Evolutionary conservation across 2,113 vertebrate genomes (phyloP), one percentile per base, ranked within the genome.

Genomic region (Rhagologus leucostigma): DNA sequence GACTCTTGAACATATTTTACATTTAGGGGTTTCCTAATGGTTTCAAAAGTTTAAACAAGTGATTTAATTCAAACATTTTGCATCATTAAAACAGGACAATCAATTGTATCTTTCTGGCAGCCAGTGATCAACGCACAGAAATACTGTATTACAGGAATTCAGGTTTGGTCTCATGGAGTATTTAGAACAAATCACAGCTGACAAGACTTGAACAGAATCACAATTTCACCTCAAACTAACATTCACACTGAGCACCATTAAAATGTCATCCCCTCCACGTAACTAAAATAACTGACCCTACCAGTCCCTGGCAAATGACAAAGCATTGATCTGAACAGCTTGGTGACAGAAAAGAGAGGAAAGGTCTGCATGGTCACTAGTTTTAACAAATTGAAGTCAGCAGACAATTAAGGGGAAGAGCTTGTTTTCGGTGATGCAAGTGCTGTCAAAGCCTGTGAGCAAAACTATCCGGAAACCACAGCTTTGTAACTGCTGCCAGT

Each of bases 381-480:
- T 75, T 87, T 35, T 55, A 56, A 52, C 32, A 79, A 63, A 50
- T 11, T 41, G 37, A 67, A 84, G 37, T 8, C 39, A 75, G 65
- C 24, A 71, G 29, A n/a, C 10, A 65, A 3, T 6, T 49, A 64
- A 71, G 47, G n/a, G 39, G 37, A 92, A 90, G 42, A 74, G 14
- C 16, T 77, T 53, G 11, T 56, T 88, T 67, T 65, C 65, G 67
- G 47, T 37, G 44, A 50, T 39, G 65, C 71, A 92, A 93, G 85
- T 10, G 3, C 44, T 56, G 62, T 41, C 62, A 88, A 65, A 88
- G 50, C 44, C 67, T 29, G 21, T 17, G 57, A 93, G 26, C 69
- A 90, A 77, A 93, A 82, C 70, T 64, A 42, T 5, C 71, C 12
- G 17, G 89, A 94, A 94, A 95, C 71, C 96, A 93, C 95, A 94